Conservation (phyloP, 2,888 invertebrate species). For the Minunthozetes semirufus region DNA sequence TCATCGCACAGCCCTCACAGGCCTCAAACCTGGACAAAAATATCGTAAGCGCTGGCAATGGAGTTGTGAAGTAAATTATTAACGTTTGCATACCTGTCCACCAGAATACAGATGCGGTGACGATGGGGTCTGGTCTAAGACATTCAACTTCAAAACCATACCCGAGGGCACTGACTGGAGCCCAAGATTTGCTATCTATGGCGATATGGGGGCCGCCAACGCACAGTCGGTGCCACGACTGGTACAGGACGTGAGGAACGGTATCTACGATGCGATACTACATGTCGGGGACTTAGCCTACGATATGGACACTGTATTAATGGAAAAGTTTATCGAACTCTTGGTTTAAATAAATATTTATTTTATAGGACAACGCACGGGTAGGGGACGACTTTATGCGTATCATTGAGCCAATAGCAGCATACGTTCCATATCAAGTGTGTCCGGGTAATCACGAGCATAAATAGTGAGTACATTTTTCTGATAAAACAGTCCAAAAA, state of each 20-base stretch:
- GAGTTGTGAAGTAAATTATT: not conserved
- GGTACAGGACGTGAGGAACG: constrained; percentile 25
- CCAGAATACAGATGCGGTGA: constrained; percentile 44
- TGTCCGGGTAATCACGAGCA: constrained; percentile 88
- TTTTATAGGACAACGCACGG: constrained; percentile 45
- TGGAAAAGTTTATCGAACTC: too few relatives aligned
- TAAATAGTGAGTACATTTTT: constrained; percentile 39
- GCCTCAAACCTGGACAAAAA: constrained; percentile 39
- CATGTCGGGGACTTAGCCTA: constrained; percentile 39
- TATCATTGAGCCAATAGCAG: constrained; percentile 80
- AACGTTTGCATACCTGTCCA: not conserved
- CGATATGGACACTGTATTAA: constrained; percentile 33
- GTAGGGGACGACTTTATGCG: constrained; percentile 84
- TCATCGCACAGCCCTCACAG: constrained; percentile 62
- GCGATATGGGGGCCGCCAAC: constrained; percentile 45
- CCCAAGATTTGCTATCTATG: constrained; percentile 46
- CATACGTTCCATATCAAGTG: constrained; percentile 73
- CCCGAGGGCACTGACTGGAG: constrained; percentile 43
- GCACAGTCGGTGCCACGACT: constrained; percentile 26
- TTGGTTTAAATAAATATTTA: too few relatives aligned
- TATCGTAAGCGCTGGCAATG: too few relatives aligned
- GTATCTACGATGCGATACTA: constrained; percentile 33
- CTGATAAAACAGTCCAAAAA: too few relatives aligned
- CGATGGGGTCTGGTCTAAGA: constrained; percentile 44
- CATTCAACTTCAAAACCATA: constrained; percentile 46